Base-by-base conservation (phyloP, 2,888 invertebrate species). In the Congeria kusceri region DNA sequence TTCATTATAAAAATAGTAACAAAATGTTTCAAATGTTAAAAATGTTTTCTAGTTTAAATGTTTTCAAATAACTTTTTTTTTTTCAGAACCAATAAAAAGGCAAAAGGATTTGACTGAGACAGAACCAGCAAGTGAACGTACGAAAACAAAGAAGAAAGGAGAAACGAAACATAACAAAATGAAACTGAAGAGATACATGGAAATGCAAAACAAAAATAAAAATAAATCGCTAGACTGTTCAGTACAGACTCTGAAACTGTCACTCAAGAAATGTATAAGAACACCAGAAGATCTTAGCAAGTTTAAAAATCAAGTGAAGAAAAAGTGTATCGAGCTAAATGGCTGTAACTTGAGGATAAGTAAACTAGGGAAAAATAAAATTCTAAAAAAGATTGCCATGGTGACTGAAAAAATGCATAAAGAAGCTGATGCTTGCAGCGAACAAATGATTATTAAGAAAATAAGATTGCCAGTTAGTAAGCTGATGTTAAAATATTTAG, bases 321-420 rank as follows among this genome's bases (percentile, higher is more conserved):
- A 57, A 4, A 64, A 44, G 18, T 32, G 13, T n/a, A 18, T 72
- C 2, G 29, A 72, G 29, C 23, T 72, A 1, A 46, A 29, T 57
- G 64, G 58, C 9, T 29, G 15, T 18, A 0, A 11, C 28, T 47
- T 44, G 20, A 44, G 32, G 13, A n/a, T 72, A 2, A 63, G 23
- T 15, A 72, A 65, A 32, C 23, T 47, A 23, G 58, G 44, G 15
- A 65, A 25, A 46, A 65, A 72, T 28, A 72, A 72, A 29, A 58
- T 72, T 27, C 18, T 64, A 25, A 28, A 32, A 56, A 53, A 66
- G 18, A 56, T 66, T 53, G 23, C 28, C 23, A 32, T 23, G 15
- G 28, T 27, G 56, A 56, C 18, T 53, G 28, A 32, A n/a, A n/a
- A 28, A 15, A 23, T 56, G 32, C 4, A 66, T 23, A 66, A 56